Evolutionary conservation across 2,888 invertebrate species (phyloP), one percentile per base, ranked within the genome.

Genomic region (Nudaria mundana): DNA sequence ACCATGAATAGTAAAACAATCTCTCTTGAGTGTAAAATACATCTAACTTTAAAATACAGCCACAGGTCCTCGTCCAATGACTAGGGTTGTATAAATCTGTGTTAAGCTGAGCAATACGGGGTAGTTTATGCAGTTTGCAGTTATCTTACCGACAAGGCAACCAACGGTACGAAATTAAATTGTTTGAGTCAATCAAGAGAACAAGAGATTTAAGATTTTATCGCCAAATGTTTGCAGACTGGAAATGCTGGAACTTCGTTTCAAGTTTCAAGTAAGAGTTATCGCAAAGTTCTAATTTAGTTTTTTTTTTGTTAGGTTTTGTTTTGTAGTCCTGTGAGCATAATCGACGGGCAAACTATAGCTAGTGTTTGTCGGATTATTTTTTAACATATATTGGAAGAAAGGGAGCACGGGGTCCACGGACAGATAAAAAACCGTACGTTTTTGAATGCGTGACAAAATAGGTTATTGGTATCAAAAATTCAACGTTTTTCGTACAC

Each of bases 51-150:
- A 59, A 59, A 55, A 58, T 53, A 53, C 52, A 58, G 43, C 49
- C 43, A 36, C 31, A 32, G 44, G 44, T 53, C 37, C 49, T 53
- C 54, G 48, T 52, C 52, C 48, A 60, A 53, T 56, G 66, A 65
- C 64, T 58, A 50, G 53, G 49, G 56, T 24, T 41, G 53, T 66
- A 74, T 76, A 76, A 74, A 76, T 76, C 75, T 70, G 64, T 57
- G 71, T 70, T 75, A 66, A 75, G 71, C 63, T 59, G 51, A 51
- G 49, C 67, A 48, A 47, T 50, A 51, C 47, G 44, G 60, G 47
- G 40, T 55, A 67, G 64, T 73, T 70, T 68, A 63, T 70, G 69
- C 67, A 67, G 56, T 60, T 59, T 55, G 49, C 61, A 45, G 64
- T 64, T 57, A 50, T 54, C 56, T 55, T 56, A 43, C 53, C 31